These are phyloP conservation scores for Bradypodion pumilum DNA, from an alignment of 2,797 vertebrate species.

Conservation along the genomic window DNA sequence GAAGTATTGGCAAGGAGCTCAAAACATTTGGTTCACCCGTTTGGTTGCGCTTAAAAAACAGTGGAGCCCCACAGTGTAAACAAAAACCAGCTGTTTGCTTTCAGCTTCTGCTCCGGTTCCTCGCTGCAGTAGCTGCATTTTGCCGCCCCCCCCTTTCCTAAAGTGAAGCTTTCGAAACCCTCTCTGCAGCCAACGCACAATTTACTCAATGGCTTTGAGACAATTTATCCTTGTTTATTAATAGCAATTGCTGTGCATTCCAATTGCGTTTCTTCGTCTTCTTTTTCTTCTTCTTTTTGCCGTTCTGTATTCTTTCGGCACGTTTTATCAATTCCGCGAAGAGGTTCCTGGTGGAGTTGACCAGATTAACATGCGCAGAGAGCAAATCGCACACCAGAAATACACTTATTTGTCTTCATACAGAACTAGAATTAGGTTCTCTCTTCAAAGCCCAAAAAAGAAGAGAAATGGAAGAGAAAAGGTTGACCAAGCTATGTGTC, in stretches of 20 bases:
- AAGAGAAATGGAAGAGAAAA: not conserved
- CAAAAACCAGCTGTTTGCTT: constrained; percentile 81
- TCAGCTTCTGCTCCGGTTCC: constrained; percentile 48
- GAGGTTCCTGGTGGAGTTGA: not conserved
- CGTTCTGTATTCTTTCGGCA: not conserved
- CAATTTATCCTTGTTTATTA: not conserved
- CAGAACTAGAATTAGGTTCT: no score
- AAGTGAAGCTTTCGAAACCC: constrained; percentile 20
- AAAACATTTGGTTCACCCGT: constrained; percentile 68
- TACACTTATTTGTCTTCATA: not conserved
- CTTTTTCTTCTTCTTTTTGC: no score
- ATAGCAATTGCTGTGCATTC: not conserved
- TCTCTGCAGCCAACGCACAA: no score
- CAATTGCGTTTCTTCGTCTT: not conserved
- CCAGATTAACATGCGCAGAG: not conserved
- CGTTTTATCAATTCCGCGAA: not conserved
- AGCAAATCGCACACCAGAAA: not conserved
- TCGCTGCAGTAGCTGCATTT: constrained; percentile 33
- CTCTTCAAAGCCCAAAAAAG: not conserved
- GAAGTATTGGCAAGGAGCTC: constrained; percentile 72
- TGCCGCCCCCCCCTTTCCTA: constrained; percentile 32
- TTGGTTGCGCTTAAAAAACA: constrained; percentile 81
- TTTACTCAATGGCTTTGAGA: not conserved
- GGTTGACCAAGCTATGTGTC: no score
- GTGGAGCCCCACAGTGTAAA: constrained; percentile 79